Evolutionary conservation across 2,888 invertebrate species (phyloP), one percentile per base, ranked within the genome.

Genomic region (Drosophila mimetica): DNA sequence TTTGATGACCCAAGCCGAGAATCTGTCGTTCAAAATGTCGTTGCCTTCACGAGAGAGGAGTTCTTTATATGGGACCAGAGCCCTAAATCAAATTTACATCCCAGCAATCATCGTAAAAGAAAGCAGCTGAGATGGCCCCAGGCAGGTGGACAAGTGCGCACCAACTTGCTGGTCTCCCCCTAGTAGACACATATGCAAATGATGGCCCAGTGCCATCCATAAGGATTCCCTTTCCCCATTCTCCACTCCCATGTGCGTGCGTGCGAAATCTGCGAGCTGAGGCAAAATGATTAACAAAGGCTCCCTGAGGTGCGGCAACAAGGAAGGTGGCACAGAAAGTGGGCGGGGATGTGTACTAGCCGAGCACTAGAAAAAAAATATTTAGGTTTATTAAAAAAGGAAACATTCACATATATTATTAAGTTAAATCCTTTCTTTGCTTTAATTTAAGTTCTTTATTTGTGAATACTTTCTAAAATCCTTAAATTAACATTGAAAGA

Each of bases 261-360:
- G 64, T 78, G 81, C 75, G 57, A 83, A 84, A 84, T 84, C 83
- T 79, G 81, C 71, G 79, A 77, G 60, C 36, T 64, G 58, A 75
- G 74, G 78, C 74, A 77, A 81, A 65, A 74, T 64, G 75, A 83
- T 86, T 83, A 86, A 84, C 86, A 84, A 86, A 74, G 72, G 57
- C 50, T 75, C 69, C 65, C 76, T 63, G 67, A 71, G 85, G 64
- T 72, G 79, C 44, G 71, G 47, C 52, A 46, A 18, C 48, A 28
- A 50, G 50, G 41, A 48, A 44, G 51, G 54, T 20, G 44, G 30
- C 9, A n/a, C 20, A 8, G 14, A 30, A 6, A 39, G 22, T 36
- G 36, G 34, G 42, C 41, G 36, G 9, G 20, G 20, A 55, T 37
- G 20, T 50, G 47, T 36, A 44, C 66, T 20, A 57, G 50, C 8